Base-by-base conservation (phyloP, 1,140 invertebrate genomes). In the Chrysomallon squamiferum region DNA sequence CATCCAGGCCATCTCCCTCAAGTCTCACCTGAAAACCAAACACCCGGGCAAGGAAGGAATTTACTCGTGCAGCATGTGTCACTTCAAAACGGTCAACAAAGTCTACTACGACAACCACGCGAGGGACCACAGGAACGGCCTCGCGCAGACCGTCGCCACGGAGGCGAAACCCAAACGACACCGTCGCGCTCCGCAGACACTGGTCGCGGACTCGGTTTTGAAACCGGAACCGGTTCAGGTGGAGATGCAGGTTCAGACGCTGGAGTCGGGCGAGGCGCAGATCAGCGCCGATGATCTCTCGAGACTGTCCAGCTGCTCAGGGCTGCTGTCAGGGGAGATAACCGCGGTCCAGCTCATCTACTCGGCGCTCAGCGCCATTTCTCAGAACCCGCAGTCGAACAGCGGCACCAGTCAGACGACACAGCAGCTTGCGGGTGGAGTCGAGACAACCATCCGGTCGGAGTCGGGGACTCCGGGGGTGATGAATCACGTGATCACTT, bases 1-100 rank as follows among this genome's bases (percentile, higher is more conserved):
- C 5, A 98, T 85, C 49, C 81, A 87, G 65, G 88, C 89, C 35
- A 88, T 87, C 59, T 89, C 90, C 32, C 89, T 90, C 67, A 92
- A 91, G 80, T 88, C 88, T 68, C 91, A 92, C 79, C 83, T 92
- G 52, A 85, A 87, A 66, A 88, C 86, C 59, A 90, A 89, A 73
- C 91, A 92, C 84, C 90, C 90, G 13, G 85, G 81, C 25, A 54
- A 58, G 4, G 74, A 87, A 20, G 88, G 89, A 25, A 76, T 90
- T 41, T 90, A 87, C 76, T 77, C 82, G 22, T 91, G 90, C 79
- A 80, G 86, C 13, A 62, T 86, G 13, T 91, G 90, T 79, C 77
- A 86, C 11, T 90, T 88, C 77, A 86, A 87, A 71, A 89, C 89
- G 6, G 88, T 91, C 2, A 91, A 88, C 72, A 86, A 89, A 72